Evolutionary conservation across 2,113 vertebrate genomes (phyloP).

Genomic region (Upupa epops): DNA sequence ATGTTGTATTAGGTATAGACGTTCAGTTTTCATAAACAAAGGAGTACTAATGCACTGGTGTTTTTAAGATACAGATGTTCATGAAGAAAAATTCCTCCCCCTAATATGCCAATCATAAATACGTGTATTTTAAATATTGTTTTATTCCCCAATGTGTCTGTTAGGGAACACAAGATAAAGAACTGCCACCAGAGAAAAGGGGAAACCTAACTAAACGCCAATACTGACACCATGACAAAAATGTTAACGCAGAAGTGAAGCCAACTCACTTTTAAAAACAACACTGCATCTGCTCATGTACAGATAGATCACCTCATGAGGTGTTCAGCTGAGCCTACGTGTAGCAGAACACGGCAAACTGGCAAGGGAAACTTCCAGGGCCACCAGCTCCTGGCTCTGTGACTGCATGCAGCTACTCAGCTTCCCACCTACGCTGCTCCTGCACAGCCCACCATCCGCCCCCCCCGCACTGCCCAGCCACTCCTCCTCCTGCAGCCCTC

Average conservation of each 20-base stretch:
- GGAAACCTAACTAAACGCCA: neutral
- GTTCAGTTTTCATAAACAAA: neutral
- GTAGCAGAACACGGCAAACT: neutral
- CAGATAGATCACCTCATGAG: neutral
- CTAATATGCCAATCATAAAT: neutral
- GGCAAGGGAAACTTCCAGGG: neutral
- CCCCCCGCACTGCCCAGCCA: neutral
- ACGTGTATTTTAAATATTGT: neutral
- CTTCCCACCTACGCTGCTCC: neutral
- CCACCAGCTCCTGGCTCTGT: neutral
- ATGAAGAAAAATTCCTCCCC: neutral
- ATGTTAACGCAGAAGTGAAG: neutral
- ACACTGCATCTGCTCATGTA: neutral
- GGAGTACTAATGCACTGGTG: neutral
- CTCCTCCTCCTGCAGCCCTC: neutral
- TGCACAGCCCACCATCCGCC: neutral
- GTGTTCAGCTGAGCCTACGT: neutral
- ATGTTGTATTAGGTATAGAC: neutral
- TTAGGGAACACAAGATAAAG: neutral
- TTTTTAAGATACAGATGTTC: neutral
- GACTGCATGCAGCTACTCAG: neutral
- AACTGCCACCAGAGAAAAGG: neutral
- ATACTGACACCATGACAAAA: neutral
- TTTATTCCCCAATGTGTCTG: neutral
- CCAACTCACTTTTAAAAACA: neutral